Evolutionary conservation across 2,797 vertebrate species (phyloP), one percentile per base, ranked within the genome.

Genomic region (Amblyopsis hoosieri): DNA sequence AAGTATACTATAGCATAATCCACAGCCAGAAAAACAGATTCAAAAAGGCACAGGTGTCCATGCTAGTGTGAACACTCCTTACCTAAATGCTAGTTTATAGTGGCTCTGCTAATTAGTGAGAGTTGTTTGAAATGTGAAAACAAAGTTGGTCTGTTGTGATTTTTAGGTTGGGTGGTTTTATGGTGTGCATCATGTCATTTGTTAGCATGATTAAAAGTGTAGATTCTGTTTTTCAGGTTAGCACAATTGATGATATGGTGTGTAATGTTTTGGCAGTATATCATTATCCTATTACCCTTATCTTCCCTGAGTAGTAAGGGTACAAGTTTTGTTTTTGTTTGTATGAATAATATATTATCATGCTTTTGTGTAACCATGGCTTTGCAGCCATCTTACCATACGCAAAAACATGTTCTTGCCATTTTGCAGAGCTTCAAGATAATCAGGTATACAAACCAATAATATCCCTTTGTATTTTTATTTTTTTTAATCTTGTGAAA

Each of bases 11-110:
- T 75, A 82, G 72, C 74, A 69, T 81, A 71, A 85, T 75, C 42
- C 59, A 65, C 62, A 80, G 80, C 74, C 76, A 82, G 69, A 78
- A 57, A 64, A 23, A 56, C 60, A 71, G 62, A 75, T 23, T 12
- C 9, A 12, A 15, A 62, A 46, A 59, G 45, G 46, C 66, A 69
- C 19, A 52, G 31, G 66, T 23, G 23, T 23, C 62, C 56, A 17
- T 49, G 58, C 60, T 64, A 50, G 46, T 59, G 62, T 51, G 62
- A 19, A 66, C 58, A 64, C 59, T 62, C 51, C 66, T 17, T 61
- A 70, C 45, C 52, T 12, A 45, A 48, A 17, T 70, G 48, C 45
- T 62, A n/a, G 62, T 17, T 59, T 57, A 0, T 13, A 58, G 13
- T 61, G 31, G 69, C 45, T 56, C 53, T 64, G 45, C 10, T 59